Evolutionary conservation across 2,113 vertebrate species (phyloP), one percentile per base, ranked within the genome.

Genomic region (Bubo bubo): DNA sequence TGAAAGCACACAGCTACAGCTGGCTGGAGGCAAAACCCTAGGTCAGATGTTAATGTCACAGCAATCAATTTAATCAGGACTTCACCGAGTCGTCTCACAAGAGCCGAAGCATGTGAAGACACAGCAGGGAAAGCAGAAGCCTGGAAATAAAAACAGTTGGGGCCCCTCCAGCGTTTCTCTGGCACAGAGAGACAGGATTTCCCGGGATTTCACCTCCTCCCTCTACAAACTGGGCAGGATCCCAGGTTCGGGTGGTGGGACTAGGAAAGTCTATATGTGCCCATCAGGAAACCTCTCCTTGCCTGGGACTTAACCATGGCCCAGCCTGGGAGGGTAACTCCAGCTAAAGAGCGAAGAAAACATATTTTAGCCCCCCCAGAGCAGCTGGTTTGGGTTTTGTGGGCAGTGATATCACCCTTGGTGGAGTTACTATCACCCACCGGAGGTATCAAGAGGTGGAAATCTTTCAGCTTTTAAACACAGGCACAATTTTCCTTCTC

Each of bases 1-100:
- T 3, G 1, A 35, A 32, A 34, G 41, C 6, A 1, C 32, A 13
- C 2, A 2, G 45, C 53, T 53, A 5, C 1, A 2, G 27, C 6
- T 13, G n/a, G 22, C 47, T 13, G 27, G 4, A 21, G 50, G 35
- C 56, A 58, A 58, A 66, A 22, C 35, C 45, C 13, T 7, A 8
- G 70, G 35, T 67, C 70, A 67, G 66, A 23, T 13, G 21, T n/a
- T 77, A 20, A 14, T 8, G 60, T 47, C 12, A 1, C 37, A 47
- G 45, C 12, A 14, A 23, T 19, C 22, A 1, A 32, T 24, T 86
- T 55, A 56, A 70, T 55, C 43, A 16, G 34, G 43, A 17, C 43
- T 49, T 62, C 49, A 62, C 35, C 3, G 0, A 50, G 88, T 14
- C 3, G 2, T 35, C 55, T 70, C 17, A 0, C 2, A 14, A 23